phyloP scores from a whole-genome alignment of 1,140 invertebrate genomes.

The Periplaneta americana region DNA sequence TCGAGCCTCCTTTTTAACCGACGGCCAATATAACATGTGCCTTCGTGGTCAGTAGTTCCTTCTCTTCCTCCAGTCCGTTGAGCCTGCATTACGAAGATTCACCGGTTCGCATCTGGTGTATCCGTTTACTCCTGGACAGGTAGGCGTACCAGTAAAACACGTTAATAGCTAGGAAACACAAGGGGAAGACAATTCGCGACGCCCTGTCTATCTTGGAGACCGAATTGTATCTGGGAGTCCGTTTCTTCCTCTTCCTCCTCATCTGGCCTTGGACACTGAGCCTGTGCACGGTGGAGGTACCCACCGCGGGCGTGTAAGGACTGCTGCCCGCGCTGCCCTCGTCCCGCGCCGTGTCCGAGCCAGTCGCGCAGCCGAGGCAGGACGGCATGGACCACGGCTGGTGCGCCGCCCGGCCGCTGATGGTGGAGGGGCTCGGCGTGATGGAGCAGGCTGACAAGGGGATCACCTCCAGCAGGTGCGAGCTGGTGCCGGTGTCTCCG shows the following conservation, averaged over 20 bases:
- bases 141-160: slow-evolving; percentile 76
- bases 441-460: slow-evolving; percentile 16
- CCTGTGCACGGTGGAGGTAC: background rate
- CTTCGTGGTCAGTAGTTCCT: too few species aligned
- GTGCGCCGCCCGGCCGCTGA: slow-evolving; percentile 18
- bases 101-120: slow-evolving; percentile 25
- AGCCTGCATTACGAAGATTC: background rate
- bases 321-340: background rate
- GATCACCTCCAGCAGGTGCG: slow-evolving; percentile 33
- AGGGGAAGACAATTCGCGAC: slow-evolving; percentile 67
- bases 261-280: background rate
- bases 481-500: slow-evolving; percentile 12
- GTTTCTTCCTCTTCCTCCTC: slow-evolving; percentile 11
- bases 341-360: background rate
- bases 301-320: background rate
- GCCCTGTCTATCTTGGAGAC: slow-evolving; percentile 74
- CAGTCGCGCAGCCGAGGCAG: slow-evolving; percentile 1
- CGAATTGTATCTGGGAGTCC: slow-evolving; percentile 63
- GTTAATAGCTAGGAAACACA: slow-evolving; percentile 71
- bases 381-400: slow-evolving; percentile 1
- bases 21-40: too few species aligned
- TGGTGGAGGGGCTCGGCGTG: slow-evolving; percentile 5
- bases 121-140: slow-evolving; percentile 56
- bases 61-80: too few species aligned
- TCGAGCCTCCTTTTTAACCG: too few species aligned